Evolutionary conservation across 2,797 vertebrate genomes (phyloP).

Genomic region (Clarias platycephalus): DNA sequence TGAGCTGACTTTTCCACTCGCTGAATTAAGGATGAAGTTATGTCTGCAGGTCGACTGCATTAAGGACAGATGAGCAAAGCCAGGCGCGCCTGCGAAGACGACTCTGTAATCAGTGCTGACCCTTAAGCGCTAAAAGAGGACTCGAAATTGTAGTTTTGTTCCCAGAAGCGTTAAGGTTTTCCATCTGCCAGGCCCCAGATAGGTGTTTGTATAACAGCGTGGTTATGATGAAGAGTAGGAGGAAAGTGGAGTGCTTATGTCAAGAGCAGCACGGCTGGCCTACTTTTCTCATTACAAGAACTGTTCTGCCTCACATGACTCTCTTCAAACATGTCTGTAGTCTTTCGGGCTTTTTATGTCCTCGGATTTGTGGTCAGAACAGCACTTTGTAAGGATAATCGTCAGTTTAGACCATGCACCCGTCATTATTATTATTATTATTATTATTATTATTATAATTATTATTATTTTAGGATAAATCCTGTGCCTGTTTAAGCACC

Average conservation of each 20-base stretch:
- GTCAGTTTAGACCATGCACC: neutral
- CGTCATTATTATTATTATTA: neutral
- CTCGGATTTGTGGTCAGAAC: neutral
- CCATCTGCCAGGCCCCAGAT: slow-evolving; percentile 17
- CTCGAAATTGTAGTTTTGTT: slow-evolving; percentile 1
- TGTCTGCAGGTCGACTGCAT: slow-evolving; percentile 18
- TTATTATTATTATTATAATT: neutral
- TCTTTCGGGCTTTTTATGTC: neutral
- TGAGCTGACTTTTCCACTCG: slow-evolving; percentile 33
- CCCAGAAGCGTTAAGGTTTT: slow-evolving; percentile 16
- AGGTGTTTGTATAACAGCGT: slow-evolving; percentile 22
- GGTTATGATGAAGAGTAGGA: slow-evolving; percentile 66
- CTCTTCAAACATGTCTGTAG: neutral
- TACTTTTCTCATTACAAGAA: neutral
- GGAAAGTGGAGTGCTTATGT: slow-evolving; percentile 68
- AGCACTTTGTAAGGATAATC: neutral
- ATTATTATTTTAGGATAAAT: neutral
- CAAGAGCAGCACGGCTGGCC: slow-evolving; percentile 13
- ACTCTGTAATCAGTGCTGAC: slow-evolving; percentile 26
- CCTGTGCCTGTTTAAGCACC: no score
- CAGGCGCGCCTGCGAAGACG: neutral
- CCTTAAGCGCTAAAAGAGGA: slow-evolving; percentile 8
- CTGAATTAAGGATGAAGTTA: slow-evolving; percentile 31
- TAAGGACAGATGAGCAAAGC: slow-evolving; percentile 14
- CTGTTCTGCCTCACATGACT: slow-evolving; percentile 19